Base-by-base conservation (phyloP, 2,888 invertebrate species). In the Dicyrtomina minuta region DNA sequence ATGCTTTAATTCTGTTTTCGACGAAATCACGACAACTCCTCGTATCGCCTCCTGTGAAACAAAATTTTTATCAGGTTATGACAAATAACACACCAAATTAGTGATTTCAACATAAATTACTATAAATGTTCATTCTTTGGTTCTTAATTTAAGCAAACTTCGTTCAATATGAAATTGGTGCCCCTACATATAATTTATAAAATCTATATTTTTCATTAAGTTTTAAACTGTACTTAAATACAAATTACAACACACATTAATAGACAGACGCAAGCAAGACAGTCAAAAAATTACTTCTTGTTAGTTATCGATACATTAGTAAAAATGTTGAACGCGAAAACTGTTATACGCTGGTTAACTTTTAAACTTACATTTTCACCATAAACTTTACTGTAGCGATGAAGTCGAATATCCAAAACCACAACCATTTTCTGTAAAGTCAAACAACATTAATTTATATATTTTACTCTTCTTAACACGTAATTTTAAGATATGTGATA, bases 1-100 rank as follows among this genome's bases (percentile, higher is more conserved):
- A 81, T 97, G 96, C 79, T 91, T 90, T 20, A 92, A 84, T 79
- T 96, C 95, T 0, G 88, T 84, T 74, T 87, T 87, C 74, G 91
- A 89, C 74, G 89, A 87, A 68, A 96, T 87, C 44, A 90, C 85
- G 43, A 93, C 89, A 51, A 92, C 86, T 6, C 97, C 97, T 6
- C 88, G 86, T 33, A 97, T 88, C 72, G 86, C 86, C 80, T 97
- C 96, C 96, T 96, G 71, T 1, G n/a, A 56, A 55, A 12, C 8
- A 60, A 43, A n/a, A 8, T 5, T 13, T 22, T 24, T 26, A 22
- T 24, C 5, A n/a, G n/a, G n/a, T n/a, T n/a, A n/a, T n/a, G n/a
- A 51, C 10, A 13, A 26, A 12, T 20, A 59, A 26, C 13, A 33
- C 27, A 59, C 27, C 17, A 51, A n/a, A 33, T 27, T 39, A 39